A percentile compares a stretch with the other conserved stretches of the same genome.
phyloP scores from a whole-genome alignment of 1,140 invertebrate species.

The Campoletis sonorensis region DNA sequence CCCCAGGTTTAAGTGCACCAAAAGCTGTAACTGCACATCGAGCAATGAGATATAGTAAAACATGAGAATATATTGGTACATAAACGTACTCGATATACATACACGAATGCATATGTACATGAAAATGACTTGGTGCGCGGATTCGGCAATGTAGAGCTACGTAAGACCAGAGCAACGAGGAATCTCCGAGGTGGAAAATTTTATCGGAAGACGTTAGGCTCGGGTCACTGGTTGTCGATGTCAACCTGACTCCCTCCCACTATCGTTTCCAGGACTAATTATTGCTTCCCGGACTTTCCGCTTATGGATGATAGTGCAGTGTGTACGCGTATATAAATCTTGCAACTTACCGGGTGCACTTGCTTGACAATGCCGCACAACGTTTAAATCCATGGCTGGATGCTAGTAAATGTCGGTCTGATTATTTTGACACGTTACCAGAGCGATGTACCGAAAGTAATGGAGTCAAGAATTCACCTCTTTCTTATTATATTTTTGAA shows the following conservation, averaged over 20 bases:
- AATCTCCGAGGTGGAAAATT: conserved; percentile 47
- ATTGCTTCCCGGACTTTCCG: neutral
- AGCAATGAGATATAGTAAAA: neutral
- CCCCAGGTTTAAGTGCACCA: neutral
- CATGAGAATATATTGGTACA: neutral
- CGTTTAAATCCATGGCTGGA: neutral
- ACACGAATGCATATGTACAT: neutral
- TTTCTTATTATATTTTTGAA: conserved; percentile 28
- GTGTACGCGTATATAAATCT: neutral
- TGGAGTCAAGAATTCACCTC: neutral
- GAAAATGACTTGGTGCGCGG: neutral
- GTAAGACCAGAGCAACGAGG: conserved; percentile 37
- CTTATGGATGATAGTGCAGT: neutral
- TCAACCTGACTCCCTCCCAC: neutral
- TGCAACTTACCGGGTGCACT: neutral
- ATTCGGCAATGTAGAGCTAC: neutral
- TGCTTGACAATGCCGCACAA: neutral
- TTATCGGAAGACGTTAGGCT: conserved; percentile 45
- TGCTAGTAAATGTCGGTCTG: conserved; percentile 12
- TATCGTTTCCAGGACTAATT: neutral
- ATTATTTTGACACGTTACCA: conserved; percentile 39
- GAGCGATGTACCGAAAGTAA: conserved; percentile 41
- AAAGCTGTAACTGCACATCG: neutral
- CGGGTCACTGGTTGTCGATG: conserved; percentile 47
- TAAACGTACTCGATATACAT: neutral